Conservation (phyloP, 2,888 invertebrate species). For the Drosophila parthenogenetica region DNA sequence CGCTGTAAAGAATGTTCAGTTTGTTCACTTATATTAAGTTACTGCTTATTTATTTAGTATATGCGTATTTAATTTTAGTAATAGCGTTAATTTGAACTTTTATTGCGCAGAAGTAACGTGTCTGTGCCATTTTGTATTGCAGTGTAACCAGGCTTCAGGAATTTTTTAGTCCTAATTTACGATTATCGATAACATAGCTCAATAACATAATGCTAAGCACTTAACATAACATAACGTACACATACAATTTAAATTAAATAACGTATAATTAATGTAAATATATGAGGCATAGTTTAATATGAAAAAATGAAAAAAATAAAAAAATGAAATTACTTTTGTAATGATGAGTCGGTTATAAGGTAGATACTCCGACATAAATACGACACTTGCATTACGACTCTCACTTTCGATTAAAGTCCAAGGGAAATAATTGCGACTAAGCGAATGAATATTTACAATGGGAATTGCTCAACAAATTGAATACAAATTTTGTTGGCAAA, state of each 20-base stretch:
- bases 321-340: too few relatives aligned
- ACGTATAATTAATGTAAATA: too few relatives aligned
- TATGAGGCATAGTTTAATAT: too few relatives aligned
- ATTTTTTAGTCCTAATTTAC: background rate
- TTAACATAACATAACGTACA: too few relatives aligned
- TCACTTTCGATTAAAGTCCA: background rate
- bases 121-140: background rate
- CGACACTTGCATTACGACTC: too few relatives aligned
- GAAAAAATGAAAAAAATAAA: too few relatives aligned
- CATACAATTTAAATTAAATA: too few relatives aligned
- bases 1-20: background rate
- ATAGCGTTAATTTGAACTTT: background rate
- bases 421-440: background rate
- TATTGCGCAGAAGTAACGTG: background rate
- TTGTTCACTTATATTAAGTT: too few relatives aligned
- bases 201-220: too few relatives aligned
- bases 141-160: background rate
- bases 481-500: background rate
- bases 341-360: too few relatives aligned
- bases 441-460: background rate
- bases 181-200: too few relatives aligned
- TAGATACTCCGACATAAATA: too few relatives aligned
- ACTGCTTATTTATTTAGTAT: background rate
- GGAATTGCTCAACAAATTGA: background rate
- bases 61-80: constrained; percentile 10